Evolutionary conservation across 2,888 invertebrate genomes (phyloP).

Genomic region (Epinotia bilunana): DNA sequence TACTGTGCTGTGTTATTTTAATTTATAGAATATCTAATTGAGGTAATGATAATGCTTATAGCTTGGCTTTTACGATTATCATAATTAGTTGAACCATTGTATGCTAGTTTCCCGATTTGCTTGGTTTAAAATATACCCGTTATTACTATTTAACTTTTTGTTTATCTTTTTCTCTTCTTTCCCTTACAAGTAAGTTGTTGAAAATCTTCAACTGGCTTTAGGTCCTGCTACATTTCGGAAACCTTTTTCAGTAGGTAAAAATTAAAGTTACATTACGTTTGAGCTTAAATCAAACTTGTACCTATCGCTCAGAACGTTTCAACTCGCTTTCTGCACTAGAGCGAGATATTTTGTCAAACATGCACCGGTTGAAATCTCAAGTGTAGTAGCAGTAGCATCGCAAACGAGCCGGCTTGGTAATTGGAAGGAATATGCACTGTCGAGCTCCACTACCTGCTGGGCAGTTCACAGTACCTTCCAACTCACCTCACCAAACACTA

Average conservation of each 20-base stretch:
- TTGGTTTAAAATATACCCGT: too few relatives aligned
- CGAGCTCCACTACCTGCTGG: conserved; percentile 11
- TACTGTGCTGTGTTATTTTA: too few relatives aligned
- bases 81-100: too few relatives aligned
- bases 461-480: background rate
- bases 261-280: background rate
- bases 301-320: conserved; percentile 7
- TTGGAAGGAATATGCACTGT: conserved; percentile 35
- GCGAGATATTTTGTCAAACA: conserved; percentile 31
- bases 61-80: too few relatives aligned
- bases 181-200: background rate
- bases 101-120: too few relatives aligned
- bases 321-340: conserved; percentile 15
- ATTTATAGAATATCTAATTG: too few relatives aligned
- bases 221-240: background rate
- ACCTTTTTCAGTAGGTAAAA: background rate
- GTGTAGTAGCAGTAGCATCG: conserved; percentile 37
- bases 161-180: too few relatives aligned
- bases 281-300: background rate
- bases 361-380: conserved; percentile 34
- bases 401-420: conserved; percentile 37
- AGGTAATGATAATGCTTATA: too few relatives aligned
- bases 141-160: too few relatives aligned
- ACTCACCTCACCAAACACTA: background rate
- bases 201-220: background rate